Base-by-base conservation (phyloP, 30 jellyfish, hydroid and myxozoan genomes). In the Calvadosia cruxmelitensis region DNA sequence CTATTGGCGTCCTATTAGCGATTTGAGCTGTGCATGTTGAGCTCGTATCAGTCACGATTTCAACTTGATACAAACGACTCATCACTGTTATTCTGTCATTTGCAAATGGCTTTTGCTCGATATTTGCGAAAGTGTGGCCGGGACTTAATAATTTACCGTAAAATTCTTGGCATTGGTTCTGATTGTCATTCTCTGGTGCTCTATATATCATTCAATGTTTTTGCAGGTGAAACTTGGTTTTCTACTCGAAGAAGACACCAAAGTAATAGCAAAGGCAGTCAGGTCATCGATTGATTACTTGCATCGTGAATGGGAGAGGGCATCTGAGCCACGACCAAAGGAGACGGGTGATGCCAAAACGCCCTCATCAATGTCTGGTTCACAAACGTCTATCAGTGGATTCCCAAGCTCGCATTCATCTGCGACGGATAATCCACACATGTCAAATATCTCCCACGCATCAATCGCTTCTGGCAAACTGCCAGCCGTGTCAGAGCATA, bases 141-240 rank as follows among this genome's bases (percentile, higher is more conserved):
- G n/a, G n/a, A n/a, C n/a, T n/a, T n/a, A n/a, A n/a, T n/a, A n/a
- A n/a, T n/a, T n/a, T n/a, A n/a, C n/a, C n/a, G n/a, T n/a, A n/a
- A n/a, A n/a, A n/a, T n/a, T n/a, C n/a, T n/a, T n/a, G n/a, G n/a
- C n/a, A n/a, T n/a, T n/a, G n/a, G n/a, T n/a, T n/a, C n/a, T n/a
- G n/a, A n/a, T n/a, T n/a, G n/a, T n/a, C n/a, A n/a, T n/a, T n/a
- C n/a, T n/a, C n/a, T n/a, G n/a, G n/a, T n/a, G n/a, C n/a, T n/a
- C n/a, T n/a, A n/a, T n/a, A n/a, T n/a, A n/a, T n/a, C n/a, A n/a
- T n/a, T n/a, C n/a, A n/a, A n/a, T n/a, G 10, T 65, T 30, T 74
- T 80, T 82, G 63, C 74, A 82, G 94, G 94, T 82, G 63, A 72
- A 78, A 82, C 84, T 66, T 52, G 94, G 94, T 12, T 67, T 82